Percentiles rank a stretch among this genome's conserved stretches.
Conservation (phyloP, 2,888 invertebrate species). For the Dione vanillae region DNA sequence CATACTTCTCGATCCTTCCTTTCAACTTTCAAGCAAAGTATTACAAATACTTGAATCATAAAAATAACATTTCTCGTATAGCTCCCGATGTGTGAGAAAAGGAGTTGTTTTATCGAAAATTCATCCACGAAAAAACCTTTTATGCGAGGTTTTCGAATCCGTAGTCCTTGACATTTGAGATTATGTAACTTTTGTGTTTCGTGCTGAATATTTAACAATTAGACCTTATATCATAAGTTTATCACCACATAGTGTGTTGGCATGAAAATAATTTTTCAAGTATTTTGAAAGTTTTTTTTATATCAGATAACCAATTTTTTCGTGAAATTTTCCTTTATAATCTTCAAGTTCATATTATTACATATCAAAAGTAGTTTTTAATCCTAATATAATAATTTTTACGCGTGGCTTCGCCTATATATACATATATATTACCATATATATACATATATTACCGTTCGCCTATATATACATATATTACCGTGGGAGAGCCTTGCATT, state of each 20-base stretch:
- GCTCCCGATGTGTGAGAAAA: slow-evolving; percentile 33
- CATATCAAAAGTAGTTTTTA: too few relatives aligned
- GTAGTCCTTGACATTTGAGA: slow-evolving; percentile 30
- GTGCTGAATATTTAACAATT: neutral
- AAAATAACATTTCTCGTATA: slow-evolving; percentile 21
- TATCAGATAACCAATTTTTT: too few relatives aligned
- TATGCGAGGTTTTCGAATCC: slow-evolving; percentile 30
- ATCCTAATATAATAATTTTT: too few relatives aligned
- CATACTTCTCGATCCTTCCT: slow-evolving; percentile 15
- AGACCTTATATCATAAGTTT: neutral
- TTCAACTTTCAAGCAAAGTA: slow-evolving; percentile 6
- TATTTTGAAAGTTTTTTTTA: too few relatives aligned
- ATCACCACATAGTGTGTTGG: neutral
- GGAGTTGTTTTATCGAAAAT: slow-evolving; percentile 33
- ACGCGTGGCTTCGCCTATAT: too few relatives aligned
- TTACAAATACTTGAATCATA: slow-evolving; percentile 23
- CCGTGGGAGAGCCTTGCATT: too few relatives aligned
- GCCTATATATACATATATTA: too few relatives aligned
- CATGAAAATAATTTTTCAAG: too few relatives aligned
- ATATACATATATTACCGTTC: too few relatives aligned
- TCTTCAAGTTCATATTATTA: too few relatives aligned
- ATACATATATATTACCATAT: too few relatives aligned
- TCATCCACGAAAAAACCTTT: slow-evolving; percentile 31
- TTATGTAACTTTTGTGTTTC: slow-evolving; percentile 7
- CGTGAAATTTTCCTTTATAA: too few relatives aligned